Evolutionary conservation across 2,797 vertebrate genomes (phyloP).

Genomic region (Smutsia temminckii): DNA sequence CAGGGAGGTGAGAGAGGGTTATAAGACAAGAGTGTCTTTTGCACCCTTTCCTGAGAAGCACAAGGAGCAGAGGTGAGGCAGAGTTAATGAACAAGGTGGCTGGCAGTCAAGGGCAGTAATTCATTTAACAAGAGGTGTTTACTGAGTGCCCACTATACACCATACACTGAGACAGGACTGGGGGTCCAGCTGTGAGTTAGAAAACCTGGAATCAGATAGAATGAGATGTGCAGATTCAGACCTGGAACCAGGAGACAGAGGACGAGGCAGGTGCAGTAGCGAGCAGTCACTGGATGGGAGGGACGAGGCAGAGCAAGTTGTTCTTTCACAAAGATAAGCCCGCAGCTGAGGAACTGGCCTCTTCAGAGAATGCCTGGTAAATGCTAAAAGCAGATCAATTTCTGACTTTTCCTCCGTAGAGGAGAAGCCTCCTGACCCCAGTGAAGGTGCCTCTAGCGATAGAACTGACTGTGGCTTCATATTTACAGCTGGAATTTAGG

Average conservation of each 20-base stretch:
- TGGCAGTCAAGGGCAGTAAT: not conserved
- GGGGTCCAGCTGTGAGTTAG: not conserved
- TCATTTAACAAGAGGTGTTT: not conserved
- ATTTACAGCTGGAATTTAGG: conserved; percentile 57
- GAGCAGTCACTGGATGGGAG: not conserved
- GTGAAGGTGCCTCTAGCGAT: not conserved
- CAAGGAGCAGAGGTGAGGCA: not conserved
- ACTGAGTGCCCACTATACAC: not conserved
- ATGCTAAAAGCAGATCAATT: conserved; percentile 54
- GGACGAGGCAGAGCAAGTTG: not conserved
- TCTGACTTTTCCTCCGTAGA: conserved; percentile 12
- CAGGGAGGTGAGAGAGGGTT: not conserved
- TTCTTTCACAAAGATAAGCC: conserved; percentile 24
- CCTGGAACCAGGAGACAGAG: not conserved
- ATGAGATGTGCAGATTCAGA: not conserved
- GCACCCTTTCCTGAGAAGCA: not conserved
- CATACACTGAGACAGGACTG: not conserved
- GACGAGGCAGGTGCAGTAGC: not conserved
- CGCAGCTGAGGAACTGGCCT: not conserved
- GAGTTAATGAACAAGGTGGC: not conserved
- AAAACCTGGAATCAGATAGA: not conserved
- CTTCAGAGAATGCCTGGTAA: conserved; percentile 55
- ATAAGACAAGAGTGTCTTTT: not conserved
- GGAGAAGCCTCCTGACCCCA: not conserved
- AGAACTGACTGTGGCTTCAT: not conserved